Evolutionary conservation across 2,113 vertebrate species (phyloP), one percentile per base, ranked within the genome.

Genomic region (Arvicanthis niloticus): DNA sequence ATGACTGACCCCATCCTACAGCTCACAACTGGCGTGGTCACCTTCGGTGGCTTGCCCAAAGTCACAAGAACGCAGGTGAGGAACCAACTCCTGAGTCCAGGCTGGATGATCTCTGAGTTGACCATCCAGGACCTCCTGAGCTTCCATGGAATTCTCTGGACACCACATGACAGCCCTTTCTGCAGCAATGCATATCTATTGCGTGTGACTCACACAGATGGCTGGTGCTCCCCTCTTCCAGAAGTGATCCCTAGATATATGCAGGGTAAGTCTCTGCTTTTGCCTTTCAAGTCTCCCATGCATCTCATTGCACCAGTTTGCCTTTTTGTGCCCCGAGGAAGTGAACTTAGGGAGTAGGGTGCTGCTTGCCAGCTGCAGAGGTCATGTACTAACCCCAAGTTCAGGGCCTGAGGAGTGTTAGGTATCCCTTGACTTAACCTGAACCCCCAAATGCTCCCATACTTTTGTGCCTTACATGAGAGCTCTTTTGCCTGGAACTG

Each of bases 81-180:
- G 56, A 19, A 40, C 26, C 58, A n/a, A 26, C 1, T 37, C 45
- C 12, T 0, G 48, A 29, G 51, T 19, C 29, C 22, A 24, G 88
- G 40, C 26, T 3, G 31, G 21, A 5, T 31, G 37, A n/a, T 45
- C 37, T 13, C 82, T 7, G 11, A 45, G 17, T 4, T 5, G 1
- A 60, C 16, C 3, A 21, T 26, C 53, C 0, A 5, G 26, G 19
- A 22, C 4, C 5, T 37, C n/a, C 37, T 31, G 1, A 68, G 48
- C 53, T 70, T 29, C 24, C 76, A 22, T 13, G 53, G 67, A 17
- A 58, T 40, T 2, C 80, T 7, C 72, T 1, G 0, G 60, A 34
- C 7, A 0, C 0, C 21, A 5, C n/a, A 11, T 0, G 24, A 7
- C 12, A 15, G 0, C 48, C 15, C 2, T 21, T 1, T 22, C 48